Conservation (phyloP, 2,113 vertebrate genomes). For the Plecotus auritus region DNA sequence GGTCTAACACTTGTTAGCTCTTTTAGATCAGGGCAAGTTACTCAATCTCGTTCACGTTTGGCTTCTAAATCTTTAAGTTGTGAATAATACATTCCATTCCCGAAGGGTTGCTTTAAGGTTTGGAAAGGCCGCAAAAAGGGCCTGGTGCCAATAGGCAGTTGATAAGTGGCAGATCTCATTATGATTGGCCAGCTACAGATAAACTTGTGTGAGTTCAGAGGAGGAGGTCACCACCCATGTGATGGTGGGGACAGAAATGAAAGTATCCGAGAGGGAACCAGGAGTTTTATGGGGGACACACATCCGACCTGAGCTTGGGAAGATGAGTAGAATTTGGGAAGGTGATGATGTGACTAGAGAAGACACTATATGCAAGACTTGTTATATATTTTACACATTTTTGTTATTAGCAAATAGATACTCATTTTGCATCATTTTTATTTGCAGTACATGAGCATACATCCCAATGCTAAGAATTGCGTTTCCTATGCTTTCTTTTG, state of each 20-base stretch:
- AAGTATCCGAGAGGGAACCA: neutral
- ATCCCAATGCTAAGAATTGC: neutral
- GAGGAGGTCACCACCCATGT: no score
- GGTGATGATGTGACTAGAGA: neutral
- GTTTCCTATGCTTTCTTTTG: neutral
- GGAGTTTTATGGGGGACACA: neutral
- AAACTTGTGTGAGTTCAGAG: neutral
- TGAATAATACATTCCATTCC: neutral
- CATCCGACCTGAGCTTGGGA: neutral
- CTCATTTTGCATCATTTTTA: neutral
- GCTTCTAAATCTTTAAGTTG: conserved; percentile 8
- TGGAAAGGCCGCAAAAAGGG: neutral
- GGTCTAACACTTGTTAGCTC: neutral
- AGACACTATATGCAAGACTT: neutral
- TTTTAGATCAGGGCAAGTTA: neutral
- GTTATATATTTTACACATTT: neutral
- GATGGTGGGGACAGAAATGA: neutral
- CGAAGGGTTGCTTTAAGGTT: neutral
- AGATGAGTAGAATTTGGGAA: neutral
- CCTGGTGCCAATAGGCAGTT: neutral
- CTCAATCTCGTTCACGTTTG: neutral
- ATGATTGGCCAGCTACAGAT: neutral
- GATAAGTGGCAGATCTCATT: neutral
- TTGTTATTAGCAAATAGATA: neutral
- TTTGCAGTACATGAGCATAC: neutral